Conservation (phyloP, 2,113 vertebrate species). For the Conger conger region DNA sequence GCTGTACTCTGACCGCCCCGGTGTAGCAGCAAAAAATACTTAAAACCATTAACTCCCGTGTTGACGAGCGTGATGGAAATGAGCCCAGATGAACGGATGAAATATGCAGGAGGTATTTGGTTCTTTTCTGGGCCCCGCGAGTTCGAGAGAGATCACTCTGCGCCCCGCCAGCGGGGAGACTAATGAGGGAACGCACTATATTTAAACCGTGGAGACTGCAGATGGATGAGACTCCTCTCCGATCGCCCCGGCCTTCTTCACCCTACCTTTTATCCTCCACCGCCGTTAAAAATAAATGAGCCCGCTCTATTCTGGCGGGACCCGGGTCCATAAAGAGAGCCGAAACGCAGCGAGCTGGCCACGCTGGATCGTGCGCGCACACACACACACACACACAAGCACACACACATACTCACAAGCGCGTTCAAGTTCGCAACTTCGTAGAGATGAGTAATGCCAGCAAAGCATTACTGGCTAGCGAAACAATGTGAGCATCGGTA, state of each 20-base stretch:
- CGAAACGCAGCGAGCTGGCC: not conserved
- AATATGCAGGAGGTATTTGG: conserved; percentile 29
- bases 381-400: no score
- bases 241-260: conserved; percentile 39
- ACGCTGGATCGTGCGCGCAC: not conserved
- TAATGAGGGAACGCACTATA: conserved; percentile 31
- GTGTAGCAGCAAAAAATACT: not conserved
- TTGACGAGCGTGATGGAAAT: conserved; percentile 2
- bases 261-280: conserved; percentile 39
- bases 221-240: conserved; percentile 23
- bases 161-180: not conserved
- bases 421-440: not conserved
- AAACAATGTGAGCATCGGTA: not conserved
- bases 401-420: no score
- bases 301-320: conserved; percentile 13
- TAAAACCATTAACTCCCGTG: not conserved
- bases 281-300: conserved; percentile 51
- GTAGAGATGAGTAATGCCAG: not conserved
- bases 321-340: not conserved
- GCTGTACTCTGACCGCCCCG: no score
- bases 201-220: conserved; percentile 39
- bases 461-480: not conserved
- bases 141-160: conserved; percentile 7
- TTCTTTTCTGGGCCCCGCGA: not conserved
- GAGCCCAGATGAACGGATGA: conserved; percentile 20